These are phyloP conservation scores for Loriculus beryllinus DNA, from an alignment of 2,797 vertebrate species.

Conservation along the genomic window DNA sequence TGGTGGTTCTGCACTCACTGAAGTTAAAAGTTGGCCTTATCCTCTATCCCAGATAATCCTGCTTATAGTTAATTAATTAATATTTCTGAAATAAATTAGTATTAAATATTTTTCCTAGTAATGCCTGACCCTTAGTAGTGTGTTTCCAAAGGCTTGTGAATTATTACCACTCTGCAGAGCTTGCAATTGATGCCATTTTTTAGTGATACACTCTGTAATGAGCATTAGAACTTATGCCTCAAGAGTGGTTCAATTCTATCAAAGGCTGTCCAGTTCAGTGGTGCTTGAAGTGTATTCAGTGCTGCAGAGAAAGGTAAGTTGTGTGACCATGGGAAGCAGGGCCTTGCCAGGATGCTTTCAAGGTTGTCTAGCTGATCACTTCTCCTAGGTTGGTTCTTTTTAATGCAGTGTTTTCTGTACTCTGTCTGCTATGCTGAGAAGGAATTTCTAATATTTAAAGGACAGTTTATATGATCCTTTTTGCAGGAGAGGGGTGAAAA, in stretches of 20 bases:
- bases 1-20: not conserved
- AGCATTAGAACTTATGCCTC: not conserved
- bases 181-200: not conserved
- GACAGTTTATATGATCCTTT: not conserved
- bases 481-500: not conserved
- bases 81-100: not conserved
- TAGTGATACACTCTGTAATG: not conserved
- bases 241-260: not conserved
- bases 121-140: not conserved
- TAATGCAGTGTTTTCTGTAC: not conserved
- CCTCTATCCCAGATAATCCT: not conserved
- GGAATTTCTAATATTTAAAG: not conserved
- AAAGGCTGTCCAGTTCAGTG: not conserved
- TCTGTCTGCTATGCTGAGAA: not conserved
- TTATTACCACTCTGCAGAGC: not conserved
- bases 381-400: not conserved
- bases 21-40: not conserved
- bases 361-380: not conserved
- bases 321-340: not conserved
- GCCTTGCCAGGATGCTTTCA: not conserved
- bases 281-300: not conserved
- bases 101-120: not conserved
- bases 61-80: not conserved
- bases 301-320: not conserved
- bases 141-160: not conserved